Evolutionary conservation across 2,888 invertebrate species (phyloP), one percentile per base, ranked within the genome.

Genomic region (Zygothrica quintamaculata): DNA sequence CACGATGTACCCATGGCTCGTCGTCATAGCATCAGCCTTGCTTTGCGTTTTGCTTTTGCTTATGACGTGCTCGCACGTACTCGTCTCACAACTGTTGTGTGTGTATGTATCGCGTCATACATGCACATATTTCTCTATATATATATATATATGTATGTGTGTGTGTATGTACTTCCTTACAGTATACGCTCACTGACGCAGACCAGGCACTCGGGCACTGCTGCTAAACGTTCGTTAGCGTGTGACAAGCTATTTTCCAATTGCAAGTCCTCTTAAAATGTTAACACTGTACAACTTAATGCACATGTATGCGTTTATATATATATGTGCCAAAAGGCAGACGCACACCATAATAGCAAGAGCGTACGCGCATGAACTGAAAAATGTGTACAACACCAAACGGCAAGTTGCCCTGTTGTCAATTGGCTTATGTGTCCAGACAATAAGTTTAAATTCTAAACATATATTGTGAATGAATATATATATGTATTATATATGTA

Each of bases 51-150:
- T 75, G 72, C 68, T 77, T 77, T 77, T 77, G 77, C 81, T 70
- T 77, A 84, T 84, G 78, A 84, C 85, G 82, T 79, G 79, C 85
- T 66, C 48, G 81, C 82, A 84, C 79, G 85, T 81, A 77, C 84
- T 51, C 60, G 52, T 50, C 51, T 62, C 73, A 51, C 66, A 65
- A 74, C 64, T 71, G 71, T 79, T 75, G 70, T 69, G 26, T 74
- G 47, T 60, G 53, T 47, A 22, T 69, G 42, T 61, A 64, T 46
- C 58, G 48, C 69, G 73, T 62, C 73, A 75, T 61, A 61, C 61
- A 70, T 56, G 44, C 34, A 44, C 40, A 52, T 18, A 29, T 18
- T 22, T 36, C 8, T 11, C 22, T 7, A 40, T n/a, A 11, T 22
- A 48, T 8, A 44, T 13, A 37, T 64, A 31, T 39, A n/a, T n/a